These are phyloP conservation scores for Sorex araneus DNA, from an alignment of 2,113 vertebrate genomes.

Conservation along the genomic window DNA sequence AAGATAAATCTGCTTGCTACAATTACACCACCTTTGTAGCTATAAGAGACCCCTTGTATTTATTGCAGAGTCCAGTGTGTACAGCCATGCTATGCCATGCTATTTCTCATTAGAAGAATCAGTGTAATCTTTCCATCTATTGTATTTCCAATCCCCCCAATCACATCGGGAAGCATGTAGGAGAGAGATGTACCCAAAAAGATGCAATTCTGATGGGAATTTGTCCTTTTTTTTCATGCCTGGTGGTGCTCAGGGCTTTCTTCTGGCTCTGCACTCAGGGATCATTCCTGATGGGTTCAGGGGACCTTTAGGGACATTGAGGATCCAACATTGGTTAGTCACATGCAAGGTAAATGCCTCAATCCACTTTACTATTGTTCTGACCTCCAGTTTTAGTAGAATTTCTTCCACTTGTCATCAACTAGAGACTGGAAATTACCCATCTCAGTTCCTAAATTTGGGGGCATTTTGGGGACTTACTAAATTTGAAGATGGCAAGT, in stretches of 20 bases:
- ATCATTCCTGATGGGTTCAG: too few species aligned
- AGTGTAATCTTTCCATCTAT: not conserved
- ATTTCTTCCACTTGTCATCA: conserved; percentile 36
- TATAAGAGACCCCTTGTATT: not conserved
- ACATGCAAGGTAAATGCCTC: too few species aligned
- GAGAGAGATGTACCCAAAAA: conserved; percentile 1
- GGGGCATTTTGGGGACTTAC: not conserved
- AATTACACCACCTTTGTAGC: not conserved
- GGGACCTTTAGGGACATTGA: too few species aligned
- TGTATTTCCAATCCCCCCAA: not conserved
- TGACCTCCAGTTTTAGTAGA: not conserved
- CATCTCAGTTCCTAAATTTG: not conserved
- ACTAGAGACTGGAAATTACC: conserved; percentile 21
- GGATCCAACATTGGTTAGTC: too few species aligned
- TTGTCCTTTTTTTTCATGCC: not conserved
- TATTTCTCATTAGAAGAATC: conserved; percentile 22
- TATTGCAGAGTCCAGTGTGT: not conserved
- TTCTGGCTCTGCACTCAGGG: too few species aligned
- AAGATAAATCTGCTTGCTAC: not conserved
- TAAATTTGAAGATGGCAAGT: conserved; percentile 46
- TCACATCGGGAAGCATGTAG: not conserved
- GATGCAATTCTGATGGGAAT: conserved; percentile 6
- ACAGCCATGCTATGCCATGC: not conserved
- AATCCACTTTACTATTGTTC: too few species aligned
- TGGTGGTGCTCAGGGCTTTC: too few species aligned